Conservation (phyloP, 2,797 vertebrate species). For the Erithacus rubecula region DNA sequence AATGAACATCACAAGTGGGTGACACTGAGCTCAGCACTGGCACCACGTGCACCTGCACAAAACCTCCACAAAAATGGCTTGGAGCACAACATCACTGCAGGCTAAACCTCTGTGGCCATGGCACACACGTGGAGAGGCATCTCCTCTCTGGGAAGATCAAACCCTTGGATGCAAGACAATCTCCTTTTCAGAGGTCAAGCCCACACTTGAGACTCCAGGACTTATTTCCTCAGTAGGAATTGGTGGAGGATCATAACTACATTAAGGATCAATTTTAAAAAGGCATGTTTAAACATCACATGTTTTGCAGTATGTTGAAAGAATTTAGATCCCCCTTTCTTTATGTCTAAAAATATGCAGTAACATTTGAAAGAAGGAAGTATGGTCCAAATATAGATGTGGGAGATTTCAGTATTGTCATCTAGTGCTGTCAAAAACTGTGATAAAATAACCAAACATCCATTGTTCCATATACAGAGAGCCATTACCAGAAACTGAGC, state of each 20-base stretch:
- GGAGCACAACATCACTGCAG: accelerated
- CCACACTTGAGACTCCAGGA: neutral
- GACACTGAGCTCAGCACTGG: accelerated
- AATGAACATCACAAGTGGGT: neutral
- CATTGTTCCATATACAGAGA: neutral
- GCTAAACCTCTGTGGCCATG: accelerated
- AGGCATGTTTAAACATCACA: neutral
- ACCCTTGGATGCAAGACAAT: neutral
- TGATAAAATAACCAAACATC: constrained; percentile 2
- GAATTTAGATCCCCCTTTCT: constrained; percentile 35
- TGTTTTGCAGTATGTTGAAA: constrained; percentile 51
- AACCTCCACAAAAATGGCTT: accelerated
- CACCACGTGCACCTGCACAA: accelerated
- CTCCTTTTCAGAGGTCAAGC: neutral
- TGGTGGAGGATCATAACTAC: neutral
- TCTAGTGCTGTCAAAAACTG: neutral
- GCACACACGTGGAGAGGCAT: accelerated
- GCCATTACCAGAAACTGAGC: neutral
- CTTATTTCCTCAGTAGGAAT: neutral
- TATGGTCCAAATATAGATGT: constrained; percentile 33
- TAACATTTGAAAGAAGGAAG: constrained; percentile 75
- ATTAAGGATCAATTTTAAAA: neutral
- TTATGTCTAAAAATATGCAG: constrained; percentile 51
- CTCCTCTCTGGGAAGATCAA: neutral
- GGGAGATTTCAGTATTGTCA: constrained; percentile 70